Percentiles rank a stretch among this genome's conserved stretches.
These are phyloP conservation scores for Cepphus grylle DNA, from an alignment of 2,113 vertebrate species.

Conservation along the genomic window DNA sequence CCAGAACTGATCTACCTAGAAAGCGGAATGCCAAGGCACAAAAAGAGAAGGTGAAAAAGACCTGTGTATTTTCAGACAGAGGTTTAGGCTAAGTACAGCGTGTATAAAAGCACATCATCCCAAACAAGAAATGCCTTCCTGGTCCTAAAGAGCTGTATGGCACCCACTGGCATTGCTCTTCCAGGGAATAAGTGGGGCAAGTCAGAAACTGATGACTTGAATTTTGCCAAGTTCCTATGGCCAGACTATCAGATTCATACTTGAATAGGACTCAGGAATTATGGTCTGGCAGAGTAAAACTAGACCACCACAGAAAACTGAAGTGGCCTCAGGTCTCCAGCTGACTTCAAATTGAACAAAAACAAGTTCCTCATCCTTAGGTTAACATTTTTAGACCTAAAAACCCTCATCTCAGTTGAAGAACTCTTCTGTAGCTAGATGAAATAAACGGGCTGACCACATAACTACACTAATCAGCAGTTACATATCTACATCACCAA, in stretches of 20 bases:
- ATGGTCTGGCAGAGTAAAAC: not conserved
- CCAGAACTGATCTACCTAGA: not conserved
- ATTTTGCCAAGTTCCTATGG: not conserved
- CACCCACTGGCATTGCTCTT: not conserved
- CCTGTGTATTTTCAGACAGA: not conserved
- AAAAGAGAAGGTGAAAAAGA: not conserved
- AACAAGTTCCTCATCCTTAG: not conserved
- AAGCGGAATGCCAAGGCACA: not conserved
- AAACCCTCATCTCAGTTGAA: not conserved
- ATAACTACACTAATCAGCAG: not conserved
- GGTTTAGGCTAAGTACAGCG: not conserved
- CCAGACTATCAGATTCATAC: not conserved
- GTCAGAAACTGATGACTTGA: not conserved
- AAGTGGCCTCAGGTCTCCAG: not conserved
- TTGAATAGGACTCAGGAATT: not conserved
- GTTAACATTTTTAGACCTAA: not conserved
- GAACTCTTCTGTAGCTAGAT: not conserved
- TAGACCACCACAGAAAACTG: not conserved
- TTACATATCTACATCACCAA: not conserved
- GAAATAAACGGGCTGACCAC: not conserved
- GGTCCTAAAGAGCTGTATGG: not conserved
- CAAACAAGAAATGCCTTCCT: not conserved
- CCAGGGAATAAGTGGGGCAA: not conserved
- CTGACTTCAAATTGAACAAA: not conserved
- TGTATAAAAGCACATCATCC: not conserved